Evolutionary conservation across 2,888 invertebrate species (phyloP).

Genomic region (Idaea aversata): DNA sequence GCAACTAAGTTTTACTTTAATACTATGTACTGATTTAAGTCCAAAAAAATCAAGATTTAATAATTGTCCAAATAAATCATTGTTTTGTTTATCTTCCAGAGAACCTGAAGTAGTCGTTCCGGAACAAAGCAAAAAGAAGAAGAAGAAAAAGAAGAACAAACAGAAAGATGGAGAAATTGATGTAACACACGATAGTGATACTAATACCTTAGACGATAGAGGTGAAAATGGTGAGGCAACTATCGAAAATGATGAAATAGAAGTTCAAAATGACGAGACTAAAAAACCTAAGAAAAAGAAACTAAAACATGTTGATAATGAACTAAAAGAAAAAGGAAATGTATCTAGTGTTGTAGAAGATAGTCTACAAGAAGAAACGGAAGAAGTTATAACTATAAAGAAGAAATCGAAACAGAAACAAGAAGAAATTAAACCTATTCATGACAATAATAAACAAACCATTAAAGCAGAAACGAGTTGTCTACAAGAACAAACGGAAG

Average conservation of each 20-base stretch:
- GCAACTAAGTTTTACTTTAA: too few species aligned
- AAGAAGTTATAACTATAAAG: slow-evolving; percentile 5
- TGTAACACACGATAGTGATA: slow-evolving; percentile 14
- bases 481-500: slow-evolving; percentile 5
- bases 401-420: neutral
- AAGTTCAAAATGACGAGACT: neutral
- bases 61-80: too few species aligned
- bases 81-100: too few species aligned
- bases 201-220: slow-evolving; percentile 16
- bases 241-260: neutral
- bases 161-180: slow-evolving; percentile 19
- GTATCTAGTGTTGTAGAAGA: neutral
- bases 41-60: too few species aligned
- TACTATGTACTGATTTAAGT: too few species aligned
- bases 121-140: slow-evolving; percentile 56
- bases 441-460: neutral
- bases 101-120: slow-evolving; percentile 61
- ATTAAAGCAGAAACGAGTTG: slow-evolving; percentile 10
- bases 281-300: slow-evolving; percentile 32
- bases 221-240: slow-evolving; percentile 25
- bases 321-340: slow-evolving; percentile 17
- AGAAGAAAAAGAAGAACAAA: slow-evolving; percentile 66
- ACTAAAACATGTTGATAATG: slow-evolving; percentile 15
- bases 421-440: slow-evolving; percentile 19
- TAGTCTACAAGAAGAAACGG: neutral